Evolutionary conservation across 2,797 vertebrate genomes (phyloP).

Genomic region (Ptychadena robeensis): DNA sequence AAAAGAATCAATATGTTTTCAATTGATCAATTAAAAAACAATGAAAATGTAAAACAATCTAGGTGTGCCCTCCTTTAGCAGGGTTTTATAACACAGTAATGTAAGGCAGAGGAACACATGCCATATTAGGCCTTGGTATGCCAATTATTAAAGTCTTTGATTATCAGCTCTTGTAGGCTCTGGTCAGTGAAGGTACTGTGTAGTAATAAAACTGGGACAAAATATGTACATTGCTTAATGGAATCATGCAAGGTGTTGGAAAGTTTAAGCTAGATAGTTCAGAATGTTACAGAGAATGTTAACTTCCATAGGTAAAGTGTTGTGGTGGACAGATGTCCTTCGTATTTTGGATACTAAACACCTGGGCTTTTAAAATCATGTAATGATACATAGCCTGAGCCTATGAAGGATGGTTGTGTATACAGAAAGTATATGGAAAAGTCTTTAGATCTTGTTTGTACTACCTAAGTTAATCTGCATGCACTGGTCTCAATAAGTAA

Average conservation of each 20-base stretch:
- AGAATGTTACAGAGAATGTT: neutral
- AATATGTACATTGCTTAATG: neutral
- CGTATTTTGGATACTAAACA: slow-evolving; percentile 66
- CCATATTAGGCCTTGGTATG: neutral
- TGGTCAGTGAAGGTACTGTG: neutral
- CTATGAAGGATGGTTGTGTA: slow-evolving; percentile 12
- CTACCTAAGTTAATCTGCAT: neutral
- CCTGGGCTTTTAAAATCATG: slow-evolving; percentile 68
- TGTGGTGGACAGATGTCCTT: slow-evolving; percentile 68
- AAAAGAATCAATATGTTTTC: too few relatives aligned
- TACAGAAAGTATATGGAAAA: neutral
- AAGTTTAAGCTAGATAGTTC: neutral
- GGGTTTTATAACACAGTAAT: neutral
- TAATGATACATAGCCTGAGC: neutral
- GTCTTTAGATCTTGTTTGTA: neutral
- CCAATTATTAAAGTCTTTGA: neutral
- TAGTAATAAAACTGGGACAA: neutral
- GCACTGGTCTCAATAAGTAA: neutral
- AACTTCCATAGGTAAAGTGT: slow-evolving; percentile 66
- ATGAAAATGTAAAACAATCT: too few relatives aligned
- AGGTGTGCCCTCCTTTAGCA: too few relatives aligned
- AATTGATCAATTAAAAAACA: too few relatives aligned
- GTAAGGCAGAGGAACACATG: neutral
- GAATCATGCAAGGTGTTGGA: neutral
- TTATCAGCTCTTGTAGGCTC: neutral